Conservation (phyloP, 1,140 invertebrate genomes). For the Danaus melanippus region DNA sequence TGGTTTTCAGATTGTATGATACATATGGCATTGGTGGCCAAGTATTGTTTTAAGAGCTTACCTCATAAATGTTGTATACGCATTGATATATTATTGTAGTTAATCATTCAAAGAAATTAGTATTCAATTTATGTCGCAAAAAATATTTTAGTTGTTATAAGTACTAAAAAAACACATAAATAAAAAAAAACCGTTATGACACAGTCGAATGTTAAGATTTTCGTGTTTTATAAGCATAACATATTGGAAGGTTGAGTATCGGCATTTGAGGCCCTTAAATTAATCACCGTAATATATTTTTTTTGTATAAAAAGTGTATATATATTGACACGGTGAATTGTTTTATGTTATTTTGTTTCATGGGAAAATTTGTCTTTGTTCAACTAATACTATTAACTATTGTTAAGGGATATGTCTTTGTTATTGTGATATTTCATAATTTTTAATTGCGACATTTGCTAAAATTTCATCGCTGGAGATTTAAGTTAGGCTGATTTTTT, state of each 20-base stretch:
- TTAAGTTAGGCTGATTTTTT: neutral
- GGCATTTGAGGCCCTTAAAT: constrained; percentile 6
- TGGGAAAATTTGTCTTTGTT: constrained; percentile 24
- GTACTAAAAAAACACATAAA: too few relatives aligned
- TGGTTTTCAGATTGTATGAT: constrained; percentile 22
- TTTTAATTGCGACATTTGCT: constrained; percentile 17
- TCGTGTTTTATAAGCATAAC: too few relatives aligned
- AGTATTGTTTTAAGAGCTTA: too few relatives aligned
- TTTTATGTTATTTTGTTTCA: constrained; percentile 18
- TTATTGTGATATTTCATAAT: constrained; percentile 8
- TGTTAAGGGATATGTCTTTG: constrained; percentile 21
- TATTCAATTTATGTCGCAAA: too few relatives aligned
- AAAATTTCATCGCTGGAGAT: neutral
- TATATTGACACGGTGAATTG: constrained; percentile 14
- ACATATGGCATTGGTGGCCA: neutral
- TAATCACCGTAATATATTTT: constrained; percentile 5
- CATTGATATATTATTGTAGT: too few relatives aligned
- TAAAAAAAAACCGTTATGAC: too few relatives aligned
- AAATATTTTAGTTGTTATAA: too few relatives aligned
- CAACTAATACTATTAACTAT: constrained; percentile 24
- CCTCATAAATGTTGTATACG: too few relatives aligned
- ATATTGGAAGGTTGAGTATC: too few relatives aligned
- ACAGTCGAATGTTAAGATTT: too few relatives aligned
- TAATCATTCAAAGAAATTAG: too few relatives aligned
- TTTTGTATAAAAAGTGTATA: constrained; percentile 7